phyloP scores from a whole-genome alignment of 1,140 invertebrate genomes.

The Carcinoscorpius rotundicauda region DNA sequence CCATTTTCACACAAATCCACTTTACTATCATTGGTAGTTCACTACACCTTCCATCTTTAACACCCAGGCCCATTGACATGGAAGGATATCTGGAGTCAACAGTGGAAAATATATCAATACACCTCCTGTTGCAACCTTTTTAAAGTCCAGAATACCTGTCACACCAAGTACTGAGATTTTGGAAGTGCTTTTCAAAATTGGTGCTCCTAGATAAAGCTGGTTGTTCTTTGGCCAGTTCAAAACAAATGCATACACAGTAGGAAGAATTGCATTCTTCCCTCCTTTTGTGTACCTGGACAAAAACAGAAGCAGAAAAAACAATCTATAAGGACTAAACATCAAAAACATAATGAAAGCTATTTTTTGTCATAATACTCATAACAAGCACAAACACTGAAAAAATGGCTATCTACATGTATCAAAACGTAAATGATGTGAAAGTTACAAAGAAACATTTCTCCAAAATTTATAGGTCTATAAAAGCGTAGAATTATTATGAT shows the following conservation, averaged over 20 bases:
- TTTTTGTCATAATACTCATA: constrained; percentile 2
- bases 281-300: constrained; percentile 43
- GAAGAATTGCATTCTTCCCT: constrained; percentile 27
- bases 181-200: neutral
- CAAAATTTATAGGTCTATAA: too few relatives aligned
- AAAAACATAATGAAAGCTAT: neutral
- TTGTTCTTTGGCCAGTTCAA: constrained; percentile 51
- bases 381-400: neutral
- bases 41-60: constrained; percentile 8
- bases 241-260: constrained; percentile 47
- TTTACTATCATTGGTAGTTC: too few relatives aligned
- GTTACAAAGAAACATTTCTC: too few relatives aligned
- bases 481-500: too few relatives aligned
- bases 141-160: neutral
- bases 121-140: neutral
- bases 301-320: constrained; percentile 4
- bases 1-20: too few relatives aligned
- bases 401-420: too few relatives aligned
- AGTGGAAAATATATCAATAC: constrained; percentile 9
- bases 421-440: too few relatives aligned
- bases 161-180: constrained; percentile 11
- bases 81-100: constrained; percentile 6
- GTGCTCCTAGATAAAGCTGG: constrained; percentile 35
- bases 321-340: neutral
- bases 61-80: constrained; percentile 14